phyloP scores from a whole-genome alignment of 2,797 vertebrate genomes.

The Liparis tanakae region DNA sequence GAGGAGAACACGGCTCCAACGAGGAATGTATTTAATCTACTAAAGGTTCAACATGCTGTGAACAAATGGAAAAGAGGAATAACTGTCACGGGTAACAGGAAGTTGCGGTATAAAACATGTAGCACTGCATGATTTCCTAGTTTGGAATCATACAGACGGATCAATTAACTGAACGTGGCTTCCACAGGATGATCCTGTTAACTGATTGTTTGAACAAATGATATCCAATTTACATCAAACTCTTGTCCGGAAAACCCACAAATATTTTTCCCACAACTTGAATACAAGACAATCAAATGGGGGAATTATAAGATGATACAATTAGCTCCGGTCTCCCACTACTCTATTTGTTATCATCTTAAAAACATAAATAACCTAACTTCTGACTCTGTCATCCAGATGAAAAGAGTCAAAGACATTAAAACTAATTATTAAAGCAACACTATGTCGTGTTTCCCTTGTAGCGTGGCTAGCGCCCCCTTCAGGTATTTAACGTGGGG shows the following conservation, averaged over 20 bases:
- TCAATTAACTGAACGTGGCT: constrained; percentile 40
- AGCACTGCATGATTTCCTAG: constrained; percentile 21
- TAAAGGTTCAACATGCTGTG: constrained; percentile 21
- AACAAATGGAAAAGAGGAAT: constrained; percentile 29
- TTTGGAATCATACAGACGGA: constrained; percentile 34
- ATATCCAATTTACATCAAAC: constrained; percentile 40
- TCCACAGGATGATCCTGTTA: constrained; percentile 25
- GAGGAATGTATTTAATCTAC: constrained; percentile 50
- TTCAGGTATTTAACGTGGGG: too few species aligned
- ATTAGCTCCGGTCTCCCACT: constrained; percentile 36
- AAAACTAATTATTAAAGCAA: constrained; percentile 76
- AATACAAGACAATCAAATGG: constrained; percentile 36
- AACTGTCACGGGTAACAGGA: constrained; percentile 13
- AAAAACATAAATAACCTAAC: constrained; percentile 45
- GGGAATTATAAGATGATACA: constrained; percentile 44
- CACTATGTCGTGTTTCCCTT: too few species aligned
- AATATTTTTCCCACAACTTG: constrained; percentile 10
- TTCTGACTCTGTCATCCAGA: constrained; percentile 63
- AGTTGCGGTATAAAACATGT: constrained; percentile 22
- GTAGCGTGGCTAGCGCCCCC: too few species aligned
- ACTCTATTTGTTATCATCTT: constrained; percentile 62
- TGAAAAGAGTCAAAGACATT: constrained; percentile 64
- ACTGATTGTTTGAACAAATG: constrained; percentile 31
- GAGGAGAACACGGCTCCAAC: constrained; percentile 43
- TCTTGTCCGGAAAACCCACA: constrained; percentile 41